phyloP scores from a whole-genome alignment of 1,140 invertebrate species.

The Sinonovacula constricta region DNA sequence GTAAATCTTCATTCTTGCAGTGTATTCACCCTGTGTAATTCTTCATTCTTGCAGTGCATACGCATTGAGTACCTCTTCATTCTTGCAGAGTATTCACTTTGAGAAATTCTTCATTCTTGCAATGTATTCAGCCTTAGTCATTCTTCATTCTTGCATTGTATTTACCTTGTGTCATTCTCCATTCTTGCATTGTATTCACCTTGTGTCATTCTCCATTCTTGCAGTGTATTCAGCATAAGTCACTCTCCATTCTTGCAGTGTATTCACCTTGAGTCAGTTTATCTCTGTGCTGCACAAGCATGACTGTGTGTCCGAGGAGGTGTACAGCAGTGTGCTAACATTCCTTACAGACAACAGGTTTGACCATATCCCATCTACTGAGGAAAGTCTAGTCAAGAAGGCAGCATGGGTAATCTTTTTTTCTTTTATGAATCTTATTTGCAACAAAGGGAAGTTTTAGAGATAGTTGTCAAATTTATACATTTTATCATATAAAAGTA shows the following conservation, averaged over 20 bases:
- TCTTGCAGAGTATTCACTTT: too few relatives aligned
- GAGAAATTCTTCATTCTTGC: background rate
- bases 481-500: slow-evolving; percentile 26
- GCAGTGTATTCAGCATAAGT: slow-evolving; percentile 75
- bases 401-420: slow-evolving; percentile 32
- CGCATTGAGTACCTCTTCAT: too few relatives aligned
- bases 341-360: slow-evolving; percentile 70
- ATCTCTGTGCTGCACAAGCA: slow-evolving; percentile 70
- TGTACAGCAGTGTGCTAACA: slow-evolving; percentile 57
- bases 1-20: too few relatives aligned
- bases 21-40: too few relatives aligned
- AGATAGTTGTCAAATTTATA: too few relatives aligned
- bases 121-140: background rate
- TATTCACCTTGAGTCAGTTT: too few relatives aligned
- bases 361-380: slow-evolving; percentile 5
- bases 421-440: background rate
- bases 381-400: background rate
- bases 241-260: slow-evolving; percentile 64
- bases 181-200: too few relatives aligned
- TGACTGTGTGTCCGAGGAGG: slow-evolving; percentile 63
- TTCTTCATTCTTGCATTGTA: too few relatives aligned
- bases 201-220: too few relatives aligned
- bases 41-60: too few relatives aligned
- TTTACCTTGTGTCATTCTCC: too few relatives aligned
- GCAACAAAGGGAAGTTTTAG: too few relatives aligned